These are phyloP conservation scores for Papilio xuthus DNA, from an alignment of 1,140 invertebrate species.

Conservation along the genomic window DNA sequence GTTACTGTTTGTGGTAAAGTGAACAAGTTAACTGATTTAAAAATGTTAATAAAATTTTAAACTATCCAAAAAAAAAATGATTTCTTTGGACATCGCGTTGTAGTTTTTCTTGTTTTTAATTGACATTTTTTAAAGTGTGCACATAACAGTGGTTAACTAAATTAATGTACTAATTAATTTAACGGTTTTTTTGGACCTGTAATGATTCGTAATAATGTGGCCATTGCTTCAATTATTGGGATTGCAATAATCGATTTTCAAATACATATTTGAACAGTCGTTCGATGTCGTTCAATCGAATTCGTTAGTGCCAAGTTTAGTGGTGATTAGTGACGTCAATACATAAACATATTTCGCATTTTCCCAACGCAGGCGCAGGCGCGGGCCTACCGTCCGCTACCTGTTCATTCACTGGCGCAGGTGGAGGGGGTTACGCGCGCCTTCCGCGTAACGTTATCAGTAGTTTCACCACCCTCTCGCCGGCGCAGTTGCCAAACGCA, in stretches of 20 bases:
- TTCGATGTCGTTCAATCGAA: not conserved
- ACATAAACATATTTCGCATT: conserved; percentile 46
- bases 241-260: not conserved
- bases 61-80: too few species aligned
- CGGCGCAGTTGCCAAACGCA: conserved; percentile 76
- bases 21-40: too few species aligned
- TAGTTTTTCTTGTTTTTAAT: not conserved
- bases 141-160: conserved; percentile 6
- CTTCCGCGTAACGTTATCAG: conserved; percentile 80
- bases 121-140: not conserved
- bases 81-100: too few species aligned
- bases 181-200: not conserved
- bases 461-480: conserved; percentile 77
- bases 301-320: not conserved
- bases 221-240: not conserved
- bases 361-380: conserved; percentile 49
- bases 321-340: conserved; percentile 23
- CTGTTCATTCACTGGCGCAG: conserved; percentile 70
- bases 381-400: conserved; percentile 68
- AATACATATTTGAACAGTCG: conserved; percentile 11
- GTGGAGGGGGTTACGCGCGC: conserved; percentile 71
- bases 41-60: too few species aligned
- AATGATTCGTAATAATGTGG: not conserved
- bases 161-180: not conserved
- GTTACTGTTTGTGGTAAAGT: not conserved